Evolutionary conservation across 1,140 invertebrate species (phyloP), one percentile per base, ranked within the genome.

Genomic region (Ctenoplectra terminalis): DNA sequence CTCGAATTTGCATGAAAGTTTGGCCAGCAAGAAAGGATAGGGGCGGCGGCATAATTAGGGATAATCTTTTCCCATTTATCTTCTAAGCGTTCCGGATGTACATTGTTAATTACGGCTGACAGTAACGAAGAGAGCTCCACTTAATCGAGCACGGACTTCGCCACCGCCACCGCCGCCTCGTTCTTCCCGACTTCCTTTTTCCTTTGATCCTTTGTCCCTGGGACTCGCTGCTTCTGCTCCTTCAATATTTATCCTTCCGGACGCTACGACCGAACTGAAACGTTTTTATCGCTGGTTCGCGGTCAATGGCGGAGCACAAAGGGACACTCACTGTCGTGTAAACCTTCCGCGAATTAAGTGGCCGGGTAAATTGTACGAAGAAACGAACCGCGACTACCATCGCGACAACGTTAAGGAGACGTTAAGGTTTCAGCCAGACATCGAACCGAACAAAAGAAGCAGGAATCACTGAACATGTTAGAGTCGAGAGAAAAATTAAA

Each of bases 61-160:
- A 66, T 72, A 86, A 85, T 86, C 83, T 81, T 86, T 86, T 81
- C 75, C 75, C 83, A 86, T 86, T 85, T 85, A 85, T 86, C 71
- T 86, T 72, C 83, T 82, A 85, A 85, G 70, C 66, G 60, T 72
- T 64, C 34, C 46, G 73, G 84, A 81, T 86, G 78, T 86, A 76
- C 78, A 85, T 72, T 85, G 72, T 86, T 86, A 86, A 86, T 86
- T 86, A 86, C 79, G 83, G 72, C 79, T 74, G 84, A 86, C 85
- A 73, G 61, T 66, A 78, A 86, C 79, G 80, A 86, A 86, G 75
- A 82, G 80, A 54, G 73, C 31, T 70, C 81, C 84, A 76, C 63
- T 86, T 86, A 85, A 86, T 86, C 78, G 84, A 78, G 79, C 78
- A 37, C 26, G 46, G 43, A 63, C 67, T 72, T 69, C 50, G 50